A percentile compares a stretch with the other conserved stretches of the same genome.
phyloP scores from a whole-genome alignment of 2,113 vertebrate species.

The Eudyptes chrysolophus region DNA sequence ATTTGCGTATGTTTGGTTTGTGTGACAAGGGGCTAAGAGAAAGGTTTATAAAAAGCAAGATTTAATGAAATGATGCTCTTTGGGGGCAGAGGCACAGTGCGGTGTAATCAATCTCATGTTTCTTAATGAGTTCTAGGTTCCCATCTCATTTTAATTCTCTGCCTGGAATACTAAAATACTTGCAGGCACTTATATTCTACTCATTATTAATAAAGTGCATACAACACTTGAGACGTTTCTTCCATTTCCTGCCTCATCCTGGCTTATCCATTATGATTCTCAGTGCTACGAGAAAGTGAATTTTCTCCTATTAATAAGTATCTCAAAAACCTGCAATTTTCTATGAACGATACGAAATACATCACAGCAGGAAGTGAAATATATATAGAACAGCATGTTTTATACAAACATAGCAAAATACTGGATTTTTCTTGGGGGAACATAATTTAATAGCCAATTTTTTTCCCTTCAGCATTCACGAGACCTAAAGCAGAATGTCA shows the following conservation, averaged over 20 bases:
- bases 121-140: conserved; percentile 26
- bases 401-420: not conserved
- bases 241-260: not conserved
- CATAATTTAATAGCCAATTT: not conserved
- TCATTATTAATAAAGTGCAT: conserved; percentile 27
- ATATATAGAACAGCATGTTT: not conserved
- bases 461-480: not conserved
- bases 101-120: conserved; percentile 26
- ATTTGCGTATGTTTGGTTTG: not conserved
- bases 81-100: not conserved
- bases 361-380: not conserved
- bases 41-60: conserved; percentile 14
- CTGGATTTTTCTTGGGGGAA: not conserved
- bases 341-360: not conserved
- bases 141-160: conserved; percentile 47
- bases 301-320: not conserved
- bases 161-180: conserved; percentile 28
- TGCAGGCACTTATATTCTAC: conserved; percentile 2
- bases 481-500: not conserved
- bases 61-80: not conserved
- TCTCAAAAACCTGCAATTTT: not conserved
- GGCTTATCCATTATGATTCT: not conserved
- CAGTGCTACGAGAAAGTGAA: not conserved
- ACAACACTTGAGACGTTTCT: not conserved
- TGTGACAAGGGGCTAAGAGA: not conserved